Evolutionary conservation across 1,140 invertebrate species (phyloP), one percentile per base, ranked within the genome.

Genomic region (Cydia pomonella): DNA sequence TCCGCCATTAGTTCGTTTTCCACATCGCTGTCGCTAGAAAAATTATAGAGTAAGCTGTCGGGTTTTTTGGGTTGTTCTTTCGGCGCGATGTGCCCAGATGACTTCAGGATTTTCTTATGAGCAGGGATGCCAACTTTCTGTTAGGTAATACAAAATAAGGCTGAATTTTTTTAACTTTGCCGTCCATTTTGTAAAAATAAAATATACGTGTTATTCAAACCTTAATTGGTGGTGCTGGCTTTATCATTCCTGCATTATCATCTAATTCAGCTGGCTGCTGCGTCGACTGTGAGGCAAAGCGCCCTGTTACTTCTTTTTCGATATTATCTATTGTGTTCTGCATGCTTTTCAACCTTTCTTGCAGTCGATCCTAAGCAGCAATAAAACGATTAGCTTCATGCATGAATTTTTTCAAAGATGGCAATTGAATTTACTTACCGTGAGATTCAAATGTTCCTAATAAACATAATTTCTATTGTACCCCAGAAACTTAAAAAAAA

Each of bases 311-410:
- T 77, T 90, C 85, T 76, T 86, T 88, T 76, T 88, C 86, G 13
- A 89, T 84, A 72, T 89, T 90, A 78, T 88, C 86, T 25, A 90
- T 89, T 1, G 80, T 89, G 27, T 79, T 82, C 78, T 86, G 82
- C 86, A 90, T 88, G 7, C 75, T 75, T 63, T 79, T 73, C 71
- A 89, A 86, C 63, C 82, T 85, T 10, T 84, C 77, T 72, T 86
- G 82, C 13, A 88, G 81, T 47, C 82, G 79, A 23, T 84, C 88
- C 85, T 88, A 63, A 73, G 21, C 16, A 29, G 50, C 18, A 47
- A 69, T 50, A 21, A 66, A 18, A 66, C 23, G 4, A 50, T n/a
- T 71, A 33, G 29, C n/a, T n/a, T n/a, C n/a, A n/a, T n/a, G n/a
- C n/a, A n/a, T n/a, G n/a, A n/a, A n/a, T n/a, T n/a, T n/a, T n/a